These are phyloP conservation scores for Lycophotia porphyrea DNA, from an alignment of 2,888 invertebrate species.

Conservation along the genomic window DNA sequence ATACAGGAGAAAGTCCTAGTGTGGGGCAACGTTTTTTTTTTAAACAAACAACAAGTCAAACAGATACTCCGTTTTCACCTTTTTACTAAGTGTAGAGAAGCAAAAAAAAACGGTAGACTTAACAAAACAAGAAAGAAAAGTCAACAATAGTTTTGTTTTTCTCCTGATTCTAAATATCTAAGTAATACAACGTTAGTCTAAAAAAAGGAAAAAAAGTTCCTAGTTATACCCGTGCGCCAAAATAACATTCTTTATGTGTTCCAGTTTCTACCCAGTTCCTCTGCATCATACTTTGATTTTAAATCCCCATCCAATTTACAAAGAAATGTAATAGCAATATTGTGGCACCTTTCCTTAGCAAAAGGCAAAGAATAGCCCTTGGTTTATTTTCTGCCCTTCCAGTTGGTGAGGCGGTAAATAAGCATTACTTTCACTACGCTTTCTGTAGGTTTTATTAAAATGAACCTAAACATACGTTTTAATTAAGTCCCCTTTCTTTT, in stretches of 20 bases:
- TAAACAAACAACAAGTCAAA: no score
- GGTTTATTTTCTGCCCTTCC: conserved; percentile 55
- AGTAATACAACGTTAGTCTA: not conserved
- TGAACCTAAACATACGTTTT: conserved; percentile 26
- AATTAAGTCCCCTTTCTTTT: conserved; percentile 15
- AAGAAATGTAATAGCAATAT: conserved; percentile 19
- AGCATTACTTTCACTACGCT: conserved; percentile 62
- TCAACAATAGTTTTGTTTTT: not conserved
- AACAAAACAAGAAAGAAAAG: not conserved
- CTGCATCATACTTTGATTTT: not conserved
- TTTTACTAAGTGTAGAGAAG: no score
- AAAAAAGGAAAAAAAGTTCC: not conserved
- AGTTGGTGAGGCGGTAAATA: conserved; percentile 64
- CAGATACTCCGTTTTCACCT: no score
- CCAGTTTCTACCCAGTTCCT: no score
- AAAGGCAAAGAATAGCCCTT: conserved; percentile 41
- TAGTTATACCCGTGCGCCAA: no score
- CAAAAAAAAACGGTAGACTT: not conserved
- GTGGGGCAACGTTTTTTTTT: no score
- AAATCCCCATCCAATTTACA: conserved; percentile 4
- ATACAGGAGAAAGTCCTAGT: no score
- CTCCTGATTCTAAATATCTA: no score
- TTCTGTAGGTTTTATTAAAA: conserved; percentile 43
- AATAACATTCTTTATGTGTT: not conserved
- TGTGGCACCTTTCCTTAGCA: conserved; percentile 19